phyloP scores from a whole-genome alignment of 2,888 invertebrate genomes.

The Craniophora ligustri region DNA sequence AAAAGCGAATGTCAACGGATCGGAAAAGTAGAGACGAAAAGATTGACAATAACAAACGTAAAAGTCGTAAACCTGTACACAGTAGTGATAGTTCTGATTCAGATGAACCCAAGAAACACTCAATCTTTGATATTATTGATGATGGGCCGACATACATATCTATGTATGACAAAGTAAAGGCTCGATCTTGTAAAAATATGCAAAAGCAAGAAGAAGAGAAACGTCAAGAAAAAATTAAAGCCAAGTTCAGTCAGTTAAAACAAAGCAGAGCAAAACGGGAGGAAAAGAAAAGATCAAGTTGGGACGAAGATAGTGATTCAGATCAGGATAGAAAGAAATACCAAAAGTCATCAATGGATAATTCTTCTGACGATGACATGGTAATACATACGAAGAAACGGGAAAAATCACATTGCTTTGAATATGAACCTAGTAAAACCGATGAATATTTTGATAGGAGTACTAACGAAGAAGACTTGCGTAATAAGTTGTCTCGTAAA shows the following conservation, averaged over 20 bases:
- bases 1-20: conserved; percentile 85
- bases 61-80: conserved; percentile 82
- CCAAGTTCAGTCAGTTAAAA: conserved; percentile 96
- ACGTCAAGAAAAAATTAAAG: conserved; percentile 94
- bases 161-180: conserved; percentile 99
- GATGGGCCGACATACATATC: conserved; percentile 97
- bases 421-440: conserved; percentile 81
- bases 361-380: conserved; percentile 87
- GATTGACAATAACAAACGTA: conserved; percentile 74
- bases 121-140: conserved; percentile 96
- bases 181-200: conserved; percentile 97
- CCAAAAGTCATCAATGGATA: conserved; percentile 82
- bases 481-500: conserved; percentile 90
- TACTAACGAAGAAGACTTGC: conserved; percentile 84
- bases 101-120: conserved; percentile 95
- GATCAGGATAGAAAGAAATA: conserved; percentile 84
- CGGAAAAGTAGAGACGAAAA: conserved; percentile 86
- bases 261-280: conserved; percentile 95
- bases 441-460: conserved; percentile 84
- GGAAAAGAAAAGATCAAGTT: conserved; percentile 96
- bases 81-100: conserved; percentile 92
- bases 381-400: conserved; percentile 80
- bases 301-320: conserved; percentile 95
- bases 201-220: conserved; percentile 97
- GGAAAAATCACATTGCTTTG: conserved; percentile 83